Evolutionary conservation across 1,140 invertebrate genomes (phyloP).

Genomic region (Wiebesia pumilae): DNA sequence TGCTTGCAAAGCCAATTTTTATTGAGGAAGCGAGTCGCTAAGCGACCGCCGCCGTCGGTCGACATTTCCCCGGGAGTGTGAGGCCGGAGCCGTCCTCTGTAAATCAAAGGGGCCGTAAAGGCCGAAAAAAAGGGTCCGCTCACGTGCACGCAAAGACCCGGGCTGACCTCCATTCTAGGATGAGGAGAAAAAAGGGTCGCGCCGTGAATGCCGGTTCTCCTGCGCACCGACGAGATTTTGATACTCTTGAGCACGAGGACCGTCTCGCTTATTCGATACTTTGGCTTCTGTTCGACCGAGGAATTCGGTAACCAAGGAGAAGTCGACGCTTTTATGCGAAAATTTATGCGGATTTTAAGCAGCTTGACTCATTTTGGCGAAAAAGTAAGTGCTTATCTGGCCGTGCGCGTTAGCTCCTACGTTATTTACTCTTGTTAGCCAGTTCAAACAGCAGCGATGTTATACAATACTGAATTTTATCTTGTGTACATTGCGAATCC

Average conservation of each 20-base stretch:
- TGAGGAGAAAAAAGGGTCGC: not conserved
- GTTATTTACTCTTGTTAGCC: not conserved
- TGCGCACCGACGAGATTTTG: not conserved
- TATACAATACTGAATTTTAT: too few relatives aligned
- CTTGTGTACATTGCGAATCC: too few relatives aligned
- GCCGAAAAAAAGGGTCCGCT: conserved; percentile 23
- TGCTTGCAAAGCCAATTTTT: conserved; percentile 35
- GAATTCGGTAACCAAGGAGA: not conserved
- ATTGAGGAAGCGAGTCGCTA: conserved; percentile 54
- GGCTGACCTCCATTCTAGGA: not conserved
- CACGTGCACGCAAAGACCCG: not conserved
- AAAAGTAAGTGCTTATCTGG: not conserved
- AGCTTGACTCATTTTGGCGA: not conserved
- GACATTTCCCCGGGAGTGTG: conserved; percentile 25
- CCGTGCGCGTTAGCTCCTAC: too few relatives aligned
- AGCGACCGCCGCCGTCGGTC: not conserved
- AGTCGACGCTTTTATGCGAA: not conserved
- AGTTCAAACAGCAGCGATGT: not conserved
- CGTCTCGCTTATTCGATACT: not conserved
- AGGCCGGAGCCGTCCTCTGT: not conserved
- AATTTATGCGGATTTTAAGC: not conserved
- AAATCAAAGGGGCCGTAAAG: conserved; percentile 50
- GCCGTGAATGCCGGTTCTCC: not conserved
- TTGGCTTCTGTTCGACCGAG: not conserved
- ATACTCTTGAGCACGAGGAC: not conserved